phyloP scores from a whole-genome alignment of 2,113 vertebrate species.

The Oreochromis tanganicae region DNA sequence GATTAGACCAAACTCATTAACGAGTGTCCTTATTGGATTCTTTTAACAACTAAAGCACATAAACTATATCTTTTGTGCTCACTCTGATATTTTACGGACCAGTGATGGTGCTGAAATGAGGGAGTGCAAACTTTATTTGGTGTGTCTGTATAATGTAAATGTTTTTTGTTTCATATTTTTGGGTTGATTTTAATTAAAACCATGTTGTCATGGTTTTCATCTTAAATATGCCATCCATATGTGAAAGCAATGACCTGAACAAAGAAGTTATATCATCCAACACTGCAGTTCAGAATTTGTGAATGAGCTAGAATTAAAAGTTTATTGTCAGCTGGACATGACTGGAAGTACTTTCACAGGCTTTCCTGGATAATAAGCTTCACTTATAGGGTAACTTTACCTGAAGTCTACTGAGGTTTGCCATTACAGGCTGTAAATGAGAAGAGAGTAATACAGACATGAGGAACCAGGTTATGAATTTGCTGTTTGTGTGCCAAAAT shows the following conservation, averaged over 20 bases:
- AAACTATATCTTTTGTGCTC: background rate
- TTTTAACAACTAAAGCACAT: background rate
- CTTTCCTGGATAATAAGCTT: background rate
- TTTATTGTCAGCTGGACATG: background rate
- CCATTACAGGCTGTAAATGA: background rate
- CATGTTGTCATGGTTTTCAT: background rate
- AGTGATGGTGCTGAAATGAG: background rate
- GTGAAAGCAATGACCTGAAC: background rate
- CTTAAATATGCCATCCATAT: background rate
- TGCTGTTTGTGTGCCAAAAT: background rate
- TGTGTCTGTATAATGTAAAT: background rate
- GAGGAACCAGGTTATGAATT: background rate
- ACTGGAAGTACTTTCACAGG: background rate
- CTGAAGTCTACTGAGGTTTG: background rate
- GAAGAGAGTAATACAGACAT: background rate
- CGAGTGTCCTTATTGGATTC: background rate
- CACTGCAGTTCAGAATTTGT: background rate
- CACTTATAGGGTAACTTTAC: background rate
- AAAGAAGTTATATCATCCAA: background rate
- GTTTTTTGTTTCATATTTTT: background rate
- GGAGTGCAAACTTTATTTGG: background rate
- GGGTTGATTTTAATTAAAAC: background rate
- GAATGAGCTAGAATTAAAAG: background rate
- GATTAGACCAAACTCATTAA: background rate
- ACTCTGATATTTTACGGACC: background rate